These are phyloP conservation scores for Sphecodes monilicornis DNA, from an alignment of 2,888 invertebrate genomes.

Conservation along the genomic window DNA sequence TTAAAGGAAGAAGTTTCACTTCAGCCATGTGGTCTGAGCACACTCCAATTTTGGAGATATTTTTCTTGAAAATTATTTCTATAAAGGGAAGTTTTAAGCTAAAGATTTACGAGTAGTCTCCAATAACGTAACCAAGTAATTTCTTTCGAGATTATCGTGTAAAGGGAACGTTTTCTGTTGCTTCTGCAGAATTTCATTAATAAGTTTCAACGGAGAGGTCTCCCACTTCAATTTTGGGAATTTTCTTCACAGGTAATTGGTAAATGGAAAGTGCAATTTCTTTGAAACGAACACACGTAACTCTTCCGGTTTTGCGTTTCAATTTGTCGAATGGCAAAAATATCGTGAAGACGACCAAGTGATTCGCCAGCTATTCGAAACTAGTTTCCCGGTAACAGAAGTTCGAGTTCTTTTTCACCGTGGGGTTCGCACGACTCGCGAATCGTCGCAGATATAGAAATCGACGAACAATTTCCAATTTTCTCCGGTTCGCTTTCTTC, in stretches of 20 bases:
- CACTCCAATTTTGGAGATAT: no score
- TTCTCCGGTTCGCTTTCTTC: slow-evolving; percentile 40
- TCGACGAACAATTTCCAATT: slow-evolving; percentile 8
- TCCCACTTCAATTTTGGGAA: background rate
- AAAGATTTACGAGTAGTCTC: no score
- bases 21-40: no score
- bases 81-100: no score
- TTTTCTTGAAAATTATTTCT: no score
- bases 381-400: background rate
- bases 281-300: background rate
- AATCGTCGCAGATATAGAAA: background rate
- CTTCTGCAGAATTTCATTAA: background rate
- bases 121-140: no score
- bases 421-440: background rate
- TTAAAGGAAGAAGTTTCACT: no score
- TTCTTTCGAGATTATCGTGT: background rate
- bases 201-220: background rate
- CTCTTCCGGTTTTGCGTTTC: background rate
- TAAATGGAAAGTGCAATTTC: background rate
- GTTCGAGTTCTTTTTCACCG: background rate
- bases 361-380: background rate
- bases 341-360: background rate
- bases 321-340: background rate
- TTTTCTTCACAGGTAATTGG: background rate
- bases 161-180: background rate